A percentile compares a stretch with the other conserved stretches of the same genome.
Evolutionary conservation across 2,888 invertebrate species (phyloP).

Genomic region (Ochropleura leucogaster): DNA sequence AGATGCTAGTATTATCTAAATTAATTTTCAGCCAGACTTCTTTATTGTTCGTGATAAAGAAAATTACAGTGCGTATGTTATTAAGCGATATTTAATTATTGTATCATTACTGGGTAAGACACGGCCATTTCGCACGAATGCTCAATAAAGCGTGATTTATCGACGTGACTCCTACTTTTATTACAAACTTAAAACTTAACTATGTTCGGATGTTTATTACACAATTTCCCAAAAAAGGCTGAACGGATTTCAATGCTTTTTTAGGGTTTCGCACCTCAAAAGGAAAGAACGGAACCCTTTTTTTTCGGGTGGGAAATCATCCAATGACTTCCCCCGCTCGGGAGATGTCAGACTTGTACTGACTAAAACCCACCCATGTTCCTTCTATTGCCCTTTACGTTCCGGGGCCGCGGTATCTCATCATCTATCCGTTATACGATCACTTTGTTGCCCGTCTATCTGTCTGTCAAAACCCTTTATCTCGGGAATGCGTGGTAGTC

Average conservation of each 20-base stretch:
- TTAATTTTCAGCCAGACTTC: constrained; percentile 18
- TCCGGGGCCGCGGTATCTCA: no score
- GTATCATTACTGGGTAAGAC: constrained; percentile 30
- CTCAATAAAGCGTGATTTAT: constrained; percentile 46
- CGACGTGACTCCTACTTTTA: constrained; percentile 2
- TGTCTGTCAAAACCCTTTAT: no score
- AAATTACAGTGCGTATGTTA: constrained; percentile 37
- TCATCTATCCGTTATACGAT: no score
- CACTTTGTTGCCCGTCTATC: no score
- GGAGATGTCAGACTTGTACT: no score
- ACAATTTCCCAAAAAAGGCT: background rate
- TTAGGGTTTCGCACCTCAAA: no score
- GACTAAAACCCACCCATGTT: no score
- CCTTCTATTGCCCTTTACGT: no score
- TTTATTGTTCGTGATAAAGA: constrained; percentile 40
- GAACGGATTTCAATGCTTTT: background rate
- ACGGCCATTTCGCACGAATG: constrained; percentile 29
- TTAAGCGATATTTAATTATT: constrained; percentile 35
- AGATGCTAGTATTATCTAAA: constrained; percentile 12
- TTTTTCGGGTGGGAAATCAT: no score
- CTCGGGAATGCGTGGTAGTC: no score
- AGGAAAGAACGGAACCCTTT: no score
- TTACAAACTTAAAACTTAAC: background rate
- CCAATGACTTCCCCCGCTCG: no score
- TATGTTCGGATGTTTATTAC: background rate